These are phyloP conservation scores for Zeus faber DNA, from an alignment of 2,113 vertebrate species.

Conservation along the genomic window DNA sequence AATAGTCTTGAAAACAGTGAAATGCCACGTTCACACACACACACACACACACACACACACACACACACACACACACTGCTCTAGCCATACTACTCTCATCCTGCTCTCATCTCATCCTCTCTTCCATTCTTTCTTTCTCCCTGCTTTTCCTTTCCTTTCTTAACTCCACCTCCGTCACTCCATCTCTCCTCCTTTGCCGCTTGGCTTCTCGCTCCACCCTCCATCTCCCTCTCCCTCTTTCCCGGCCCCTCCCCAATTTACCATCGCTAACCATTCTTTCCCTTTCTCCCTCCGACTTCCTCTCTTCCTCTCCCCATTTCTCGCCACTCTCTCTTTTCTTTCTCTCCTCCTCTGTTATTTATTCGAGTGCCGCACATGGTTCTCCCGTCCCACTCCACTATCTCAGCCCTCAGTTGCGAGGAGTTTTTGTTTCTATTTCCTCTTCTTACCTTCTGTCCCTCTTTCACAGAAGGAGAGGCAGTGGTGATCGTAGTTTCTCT, in stretches of 20 bases:
- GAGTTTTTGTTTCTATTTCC: not conserved
- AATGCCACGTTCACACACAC: too few relatives aligned
- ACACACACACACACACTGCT: too few relatives aligned
- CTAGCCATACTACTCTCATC: constrained; percentile 7
- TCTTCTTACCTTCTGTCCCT: too few relatives aligned
- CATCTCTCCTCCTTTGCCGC: constrained; percentile 10
- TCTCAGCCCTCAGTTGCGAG: too few relatives aligned
- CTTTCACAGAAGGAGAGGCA: too few relatives aligned
- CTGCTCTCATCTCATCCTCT: constrained; percentile 16
- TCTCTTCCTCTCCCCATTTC: constrained; percentile 29
- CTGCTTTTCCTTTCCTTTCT: constrained; percentile 22
- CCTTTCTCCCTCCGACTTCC: constrained; percentile 13
- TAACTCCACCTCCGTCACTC: not conserved
- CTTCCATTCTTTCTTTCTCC: constrained; percentile 9
- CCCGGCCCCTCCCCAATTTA: not conserved
- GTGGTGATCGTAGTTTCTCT: constrained; percentile 10
- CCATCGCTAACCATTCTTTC: not conserved
- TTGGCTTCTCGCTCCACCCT: constrained; percentile 19
- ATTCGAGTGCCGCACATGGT: not conserved
- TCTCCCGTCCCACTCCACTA: not conserved
- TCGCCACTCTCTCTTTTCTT: constrained; percentile 12
- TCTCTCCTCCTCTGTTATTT: too few relatives aligned
- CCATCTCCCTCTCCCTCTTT: not conserved
- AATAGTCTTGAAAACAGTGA: too few relatives aligned
- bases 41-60: too few relatives aligned